Conservation (phyloP, 2,797 vertebrate species). For the Liasis olivaceus region DNA sequence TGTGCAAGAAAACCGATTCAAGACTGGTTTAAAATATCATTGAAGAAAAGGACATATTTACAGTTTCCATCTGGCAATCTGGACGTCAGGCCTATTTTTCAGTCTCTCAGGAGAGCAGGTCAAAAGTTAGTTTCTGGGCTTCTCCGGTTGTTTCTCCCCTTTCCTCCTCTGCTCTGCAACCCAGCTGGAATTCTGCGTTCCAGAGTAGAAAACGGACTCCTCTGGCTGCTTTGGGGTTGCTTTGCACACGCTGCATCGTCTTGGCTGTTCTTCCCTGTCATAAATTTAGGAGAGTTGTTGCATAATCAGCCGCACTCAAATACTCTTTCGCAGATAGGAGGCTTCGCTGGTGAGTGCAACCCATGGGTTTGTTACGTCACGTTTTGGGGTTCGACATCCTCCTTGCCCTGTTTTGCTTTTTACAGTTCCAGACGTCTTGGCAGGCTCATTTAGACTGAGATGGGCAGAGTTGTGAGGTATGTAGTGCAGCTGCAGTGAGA, state of each 20-base stretch:
- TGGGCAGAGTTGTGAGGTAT: too few species aligned
- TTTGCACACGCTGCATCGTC: background rate
- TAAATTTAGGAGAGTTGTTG: background rate
- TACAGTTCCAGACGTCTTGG: too few species aligned
- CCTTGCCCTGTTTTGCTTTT: too few species aligned
- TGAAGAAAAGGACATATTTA: background rate
- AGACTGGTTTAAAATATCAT: background rate
- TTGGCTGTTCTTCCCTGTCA: background rate
- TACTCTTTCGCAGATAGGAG: too few species aligned
- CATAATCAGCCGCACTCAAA: background rate
- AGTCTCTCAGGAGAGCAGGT: background rate
- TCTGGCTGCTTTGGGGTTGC: background rate
- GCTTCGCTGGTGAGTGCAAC: too few species aligned
- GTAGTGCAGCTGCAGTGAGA: too few species aligned
- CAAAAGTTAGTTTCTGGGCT: background rate
- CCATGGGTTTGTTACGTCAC: too few species aligned
- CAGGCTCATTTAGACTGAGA: too few species aligned
- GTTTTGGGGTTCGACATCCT: too few species aligned
- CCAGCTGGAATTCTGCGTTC: background rate
- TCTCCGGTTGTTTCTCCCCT: background rate
- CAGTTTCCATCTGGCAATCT: background rate
- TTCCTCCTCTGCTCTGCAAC: background rate
- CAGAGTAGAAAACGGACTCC: background rate
- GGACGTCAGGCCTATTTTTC: background rate
- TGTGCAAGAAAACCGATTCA: background rate